Evolutionary conservation across 2,888 invertebrate genomes (phyloP), one percentile per base, ranked within the genome.

Genomic region (Amitus sp.): DNA sequence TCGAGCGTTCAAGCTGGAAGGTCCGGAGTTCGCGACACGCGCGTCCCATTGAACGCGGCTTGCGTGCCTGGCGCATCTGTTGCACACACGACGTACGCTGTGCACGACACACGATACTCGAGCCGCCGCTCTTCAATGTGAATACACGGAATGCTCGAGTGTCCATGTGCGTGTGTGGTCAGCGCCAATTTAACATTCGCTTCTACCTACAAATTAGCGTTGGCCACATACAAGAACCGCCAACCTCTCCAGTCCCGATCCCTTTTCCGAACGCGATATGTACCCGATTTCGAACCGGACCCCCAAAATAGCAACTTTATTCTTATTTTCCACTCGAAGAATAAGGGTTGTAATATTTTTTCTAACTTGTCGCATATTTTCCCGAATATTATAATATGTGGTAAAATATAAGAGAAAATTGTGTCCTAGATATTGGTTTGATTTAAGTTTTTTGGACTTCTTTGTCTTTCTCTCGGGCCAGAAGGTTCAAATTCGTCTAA

Each of bases 41-140:
- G 67, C 70, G 69, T 69, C 73, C 69, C 73, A 68, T 69, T 66
- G 71, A 73, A 68, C 65, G 70, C 58, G 70, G 71, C 71, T 79
- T 77, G 79, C 80, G 78, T 80, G 80, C 75, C 74, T 76, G 70
- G 73, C 76, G 77, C 80, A 79, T 80, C 79, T 80, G 80, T 80
- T 81, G 80, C 80, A 71, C 81, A 72, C 72, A 69, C 72, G 68
- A 68, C 65, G 61, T 33, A n/a, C n/a, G n/a, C n/a, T n/a, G 2
- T 62, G 66, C 65, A 68, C 68, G 66, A 68, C 62, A 61, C 69
- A 69, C 65, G 66, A 57, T 67, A 64, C 64, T 64, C 51, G 54
- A 48, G 40, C n/a, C n/a, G n/a, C n/a, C 61, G 33, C 37, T 28
- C 13, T 37, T 49, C 47, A 47, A 27, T 47, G 47, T 33, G 40